Evolutionary conservation across 2,888 invertebrate genomes (phyloP).

Genomic region (Trachelus iudaicus): DNA sequence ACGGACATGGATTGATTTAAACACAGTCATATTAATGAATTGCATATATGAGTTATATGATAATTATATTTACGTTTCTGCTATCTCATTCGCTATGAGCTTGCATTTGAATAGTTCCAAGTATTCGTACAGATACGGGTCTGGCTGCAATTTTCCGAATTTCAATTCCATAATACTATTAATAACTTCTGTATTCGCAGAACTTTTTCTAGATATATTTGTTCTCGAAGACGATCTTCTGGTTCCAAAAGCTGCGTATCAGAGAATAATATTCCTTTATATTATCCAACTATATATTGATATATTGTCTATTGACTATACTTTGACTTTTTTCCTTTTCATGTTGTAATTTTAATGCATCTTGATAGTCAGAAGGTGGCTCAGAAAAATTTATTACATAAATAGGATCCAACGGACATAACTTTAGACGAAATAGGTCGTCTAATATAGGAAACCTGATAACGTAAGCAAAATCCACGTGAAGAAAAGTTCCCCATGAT

Average conservation of each 20-base stretch:
- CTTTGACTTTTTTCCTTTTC: not conserved
- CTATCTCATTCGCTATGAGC: conserved; percentile 32
- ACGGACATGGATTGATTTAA: not conserved
- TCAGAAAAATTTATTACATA: conserved; percentile 49
- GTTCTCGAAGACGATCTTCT: not conserved
- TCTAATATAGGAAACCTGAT: conserved; percentile 54
- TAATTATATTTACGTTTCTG: conserved; percentile 15
- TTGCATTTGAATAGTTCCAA: conserved; percentile 44
- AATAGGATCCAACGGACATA: conserved; percentile 49
- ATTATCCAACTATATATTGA: not conserved
- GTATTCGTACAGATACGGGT: conserved; percentile 42
- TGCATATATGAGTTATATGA: not conserved
- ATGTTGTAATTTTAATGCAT: not conserved
- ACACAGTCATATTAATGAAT: not conserved
- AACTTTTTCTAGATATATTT: not conserved
- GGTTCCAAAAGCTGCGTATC: not conserved
- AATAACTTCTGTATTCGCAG: not conserved
- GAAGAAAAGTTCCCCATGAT: not conserved
- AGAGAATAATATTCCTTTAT: not conserved
- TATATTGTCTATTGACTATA: not conserved
- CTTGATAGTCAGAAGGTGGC: not conserved
- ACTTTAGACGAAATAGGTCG: conserved; percentile 49
- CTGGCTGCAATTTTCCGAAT: conserved; percentile 47
- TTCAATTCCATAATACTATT: conserved; percentile 30
- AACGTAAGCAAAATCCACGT: not conserved